Percentiles rank a stretch among this genome's conserved stretches.
phyloP scores from a whole-genome alignment of 2,113 vertebrate species.

The Syngnathus typhle region DNA sequence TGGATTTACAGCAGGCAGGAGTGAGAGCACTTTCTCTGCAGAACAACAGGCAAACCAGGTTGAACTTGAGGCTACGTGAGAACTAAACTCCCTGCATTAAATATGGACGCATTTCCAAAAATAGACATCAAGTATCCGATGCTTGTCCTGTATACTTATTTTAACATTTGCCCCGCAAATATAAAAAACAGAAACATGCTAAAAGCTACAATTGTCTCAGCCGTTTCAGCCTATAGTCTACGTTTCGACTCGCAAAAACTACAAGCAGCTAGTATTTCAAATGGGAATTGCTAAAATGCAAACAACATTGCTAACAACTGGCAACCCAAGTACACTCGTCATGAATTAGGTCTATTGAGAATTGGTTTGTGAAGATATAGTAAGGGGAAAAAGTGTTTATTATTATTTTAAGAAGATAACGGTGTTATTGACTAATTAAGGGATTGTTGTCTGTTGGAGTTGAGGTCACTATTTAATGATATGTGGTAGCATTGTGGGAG shows the following conservation, averaged over 20 bases:
- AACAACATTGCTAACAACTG: background rate
- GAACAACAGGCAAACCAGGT: constrained; percentile 39
- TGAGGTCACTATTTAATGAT: background rate
- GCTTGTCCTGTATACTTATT: background rate
- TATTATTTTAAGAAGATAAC: background rate
- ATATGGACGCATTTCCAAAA: background rate
- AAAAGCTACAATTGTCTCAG: background rate
- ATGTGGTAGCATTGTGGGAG: constrained; percentile 6
- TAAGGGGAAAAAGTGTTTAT: background rate
- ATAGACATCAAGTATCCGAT: background rate
- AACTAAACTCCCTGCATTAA: background rate
- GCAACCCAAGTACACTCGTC: no score
- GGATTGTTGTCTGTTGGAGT: background rate
- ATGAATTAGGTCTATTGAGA: background rate
- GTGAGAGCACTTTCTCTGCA: constrained; percentile 30
- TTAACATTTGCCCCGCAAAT: background rate
- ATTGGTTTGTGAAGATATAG: background rate
- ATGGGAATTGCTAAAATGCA: background rate
- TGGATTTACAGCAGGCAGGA: constrained; percentile 37
- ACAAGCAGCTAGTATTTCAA: background rate
- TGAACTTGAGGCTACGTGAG: constrained; percentile 13
- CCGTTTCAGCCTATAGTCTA: no score
- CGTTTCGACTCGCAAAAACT: background rate
- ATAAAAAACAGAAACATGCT: background rate
- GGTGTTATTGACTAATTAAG: background rate